A percentile compares a stretch with the other conserved stretches of the same genome.
phyloP scores from a whole-genome alignment of 1,140 invertebrate species.

The Leptinotarsa lineolata region DNA sequence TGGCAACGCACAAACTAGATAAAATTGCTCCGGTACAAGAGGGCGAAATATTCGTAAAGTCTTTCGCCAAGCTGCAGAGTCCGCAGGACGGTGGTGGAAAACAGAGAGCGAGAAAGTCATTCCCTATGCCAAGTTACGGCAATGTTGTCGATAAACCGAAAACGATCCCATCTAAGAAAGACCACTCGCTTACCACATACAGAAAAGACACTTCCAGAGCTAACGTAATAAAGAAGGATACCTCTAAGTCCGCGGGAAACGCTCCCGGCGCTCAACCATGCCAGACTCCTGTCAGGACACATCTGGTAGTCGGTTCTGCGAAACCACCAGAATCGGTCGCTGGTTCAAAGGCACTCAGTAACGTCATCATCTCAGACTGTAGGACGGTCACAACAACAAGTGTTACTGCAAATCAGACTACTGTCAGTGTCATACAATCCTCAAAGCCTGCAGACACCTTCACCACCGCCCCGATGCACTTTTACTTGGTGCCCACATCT shows the following conservation, averaged over 20 bases:
- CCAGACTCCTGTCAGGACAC: neutral
- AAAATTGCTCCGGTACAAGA: neutral
- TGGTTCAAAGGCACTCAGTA: neutral
- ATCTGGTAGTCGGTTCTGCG: neutral
- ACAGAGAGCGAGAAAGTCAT: conserved; percentile 47
- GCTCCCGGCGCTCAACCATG: too few relatives aligned
- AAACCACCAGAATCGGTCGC: neutral
- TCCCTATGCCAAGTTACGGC: conserved; percentile 42
- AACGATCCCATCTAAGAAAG: neutral
- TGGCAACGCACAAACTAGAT: conserved; percentile 27
- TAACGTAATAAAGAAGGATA: neutral
- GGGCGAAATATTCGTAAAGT: conserved; percentile 46
- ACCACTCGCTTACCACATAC: too few relatives aligned
- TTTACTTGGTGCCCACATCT: neutral
- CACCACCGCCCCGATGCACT: neutral
- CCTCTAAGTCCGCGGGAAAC: conserved; percentile 11
- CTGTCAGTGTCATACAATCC: conserved; percentile 12
- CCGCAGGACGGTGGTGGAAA: conserved; percentile 29
- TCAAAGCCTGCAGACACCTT: conserved; percentile 1
- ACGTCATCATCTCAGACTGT: neutral
- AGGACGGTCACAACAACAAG: neutral
- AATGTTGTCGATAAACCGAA: conserved; percentile 12
- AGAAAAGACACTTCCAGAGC: neutral
- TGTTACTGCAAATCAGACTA: neutral
- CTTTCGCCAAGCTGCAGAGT: conserved; percentile 44